A percentile compares a stretch with the other conserved stretches of the same genome.
Conservation (phyloP, 2,888 invertebrate genomes). For the Taphrorychus bicolor region DNA sequence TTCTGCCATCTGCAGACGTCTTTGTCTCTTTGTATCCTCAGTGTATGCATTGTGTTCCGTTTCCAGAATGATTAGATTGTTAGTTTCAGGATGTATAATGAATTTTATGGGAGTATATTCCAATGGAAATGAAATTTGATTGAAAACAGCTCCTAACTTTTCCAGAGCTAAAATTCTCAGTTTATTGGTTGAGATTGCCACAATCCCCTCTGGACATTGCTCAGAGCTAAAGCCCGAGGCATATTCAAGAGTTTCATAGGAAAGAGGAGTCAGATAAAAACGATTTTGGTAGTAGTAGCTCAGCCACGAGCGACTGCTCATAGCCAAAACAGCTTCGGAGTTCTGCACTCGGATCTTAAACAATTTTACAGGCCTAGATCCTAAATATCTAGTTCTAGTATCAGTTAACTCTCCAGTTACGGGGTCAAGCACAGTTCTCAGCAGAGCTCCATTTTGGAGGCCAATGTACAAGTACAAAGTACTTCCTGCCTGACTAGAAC, state of each 20-base stretch:
- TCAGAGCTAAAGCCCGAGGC: constrained; percentile 97
- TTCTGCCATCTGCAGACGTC: constrained; percentile 64
- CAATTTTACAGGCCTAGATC: constrained; percentile 82
- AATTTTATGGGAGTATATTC: constrained; percentile 97
- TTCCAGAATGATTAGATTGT: constrained; percentile 89
- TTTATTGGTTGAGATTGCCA: constrained; percentile 98
- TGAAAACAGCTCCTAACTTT: constrained; percentile 98
- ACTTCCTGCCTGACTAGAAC: constrained; percentile 66
- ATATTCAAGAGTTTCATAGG: constrained; percentile 96
- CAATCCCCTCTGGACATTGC: constrained; percentile 99
- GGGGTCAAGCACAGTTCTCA: constrained; percentile 93
- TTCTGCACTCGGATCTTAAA: constrained; percentile 96
- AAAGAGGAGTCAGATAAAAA: constrained; percentile 93
- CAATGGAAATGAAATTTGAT: constrained; percentile 90
- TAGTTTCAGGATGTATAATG: constrained; percentile 89
- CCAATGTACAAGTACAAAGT: constrained; percentile 95
- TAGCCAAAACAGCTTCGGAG: constrained; percentile 95
- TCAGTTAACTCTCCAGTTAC: constrained; percentile 97
- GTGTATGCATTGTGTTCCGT: constrained; percentile 99
- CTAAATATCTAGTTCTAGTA: constrained; percentile 92
- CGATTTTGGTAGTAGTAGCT: constrained; percentile 98
- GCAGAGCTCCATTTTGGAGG: constrained; percentile 92
- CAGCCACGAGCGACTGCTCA: constrained; percentile 97
- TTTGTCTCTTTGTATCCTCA: constrained; percentile 92
- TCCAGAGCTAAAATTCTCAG: constrained; percentile 93